phyloP scores from a whole-genome alignment of 1,140 invertebrate genomes.

The Macrosteles quadrilineatus region DNA sequence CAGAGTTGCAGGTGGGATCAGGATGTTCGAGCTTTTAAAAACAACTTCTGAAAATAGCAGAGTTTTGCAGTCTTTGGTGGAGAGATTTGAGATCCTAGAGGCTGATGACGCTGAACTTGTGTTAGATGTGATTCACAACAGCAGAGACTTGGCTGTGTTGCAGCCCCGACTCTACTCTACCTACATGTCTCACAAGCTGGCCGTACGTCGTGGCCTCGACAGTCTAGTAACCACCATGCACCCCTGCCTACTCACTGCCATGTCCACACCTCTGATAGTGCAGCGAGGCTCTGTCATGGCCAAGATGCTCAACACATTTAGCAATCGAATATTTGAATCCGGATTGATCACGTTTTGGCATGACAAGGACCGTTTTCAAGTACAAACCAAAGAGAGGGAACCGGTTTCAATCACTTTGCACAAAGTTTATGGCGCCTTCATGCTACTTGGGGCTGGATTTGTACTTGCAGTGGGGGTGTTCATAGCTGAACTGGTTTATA shows the following conservation, averaged over 20 bases:
- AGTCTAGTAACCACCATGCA: not conserved
- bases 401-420: not conserved
- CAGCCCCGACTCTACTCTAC: not conserved
- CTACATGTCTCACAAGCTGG: not conserved
- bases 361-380: not conserved
- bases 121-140: not conserved
- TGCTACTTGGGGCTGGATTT: not conserved
- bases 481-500: not conserved
- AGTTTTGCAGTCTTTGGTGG: not conserved
- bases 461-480: not conserved
- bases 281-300: not conserved
- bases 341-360: not conserved
- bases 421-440: slow-evolving; percentile 5
- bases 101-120: not conserved
- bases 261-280: not conserved
- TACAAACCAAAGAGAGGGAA: no score
- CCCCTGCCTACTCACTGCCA: not conserved
- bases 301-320: not conserved
- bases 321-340: not conserved
- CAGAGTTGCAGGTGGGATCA: not conserved
- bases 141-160: not conserved
- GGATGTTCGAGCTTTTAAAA: not conserved
- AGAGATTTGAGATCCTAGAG: not conserved
- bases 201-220: not conserved
- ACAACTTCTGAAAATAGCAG: not conserved